Evolutionary conservation across 2,888 invertebrate genomes (phyloP).

Genomic region (Zaprionus lineosus): DNA sequence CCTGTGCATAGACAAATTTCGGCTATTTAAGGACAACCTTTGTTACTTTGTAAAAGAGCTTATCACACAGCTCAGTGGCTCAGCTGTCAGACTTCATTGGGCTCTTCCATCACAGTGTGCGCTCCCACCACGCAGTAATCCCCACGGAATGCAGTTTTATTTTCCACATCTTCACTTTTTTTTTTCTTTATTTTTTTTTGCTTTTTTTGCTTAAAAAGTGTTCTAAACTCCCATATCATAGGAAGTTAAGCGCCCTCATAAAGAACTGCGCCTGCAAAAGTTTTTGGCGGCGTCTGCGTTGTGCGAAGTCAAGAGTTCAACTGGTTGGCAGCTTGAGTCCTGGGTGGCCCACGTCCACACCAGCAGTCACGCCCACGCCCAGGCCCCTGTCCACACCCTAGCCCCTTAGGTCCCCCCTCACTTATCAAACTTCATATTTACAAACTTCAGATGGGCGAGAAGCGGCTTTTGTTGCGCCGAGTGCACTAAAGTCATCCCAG

Average conservation of each 20-base stretch:
- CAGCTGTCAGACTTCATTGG: neutral
- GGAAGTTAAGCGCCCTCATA: conserved; percentile 48
- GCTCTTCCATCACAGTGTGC: conserved; percentile 32
- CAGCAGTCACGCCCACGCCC: conserved; percentile 15
- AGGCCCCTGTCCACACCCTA: conserved; percentile 1
- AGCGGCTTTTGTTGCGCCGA: conserved; percentile 45
- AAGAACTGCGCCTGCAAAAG: conserved; percentile 56
- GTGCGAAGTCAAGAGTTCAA: conserved; percentile 55
- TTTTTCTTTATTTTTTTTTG: neutral
- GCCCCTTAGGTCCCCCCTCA: conserved; percentile 27
- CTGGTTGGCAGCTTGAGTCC: conserved; percentile 31
- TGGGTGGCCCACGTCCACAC: conserved; percentile 1
- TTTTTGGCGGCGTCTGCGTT: conserved; percentile 66
- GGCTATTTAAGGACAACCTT: no score
- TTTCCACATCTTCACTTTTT: conserved; percentile 5
- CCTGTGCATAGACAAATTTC: no score
- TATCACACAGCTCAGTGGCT: conserved; percentile 10
- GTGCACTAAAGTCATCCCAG: conserved; percentile 32
- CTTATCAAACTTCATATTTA: conserved; percentile 75
- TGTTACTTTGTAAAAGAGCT: conserved; percentile 2
- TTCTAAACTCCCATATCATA: conserved; percentile 43
- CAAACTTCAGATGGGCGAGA: conserved; percentile 45
- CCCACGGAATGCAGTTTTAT: conserved; percentile 32
- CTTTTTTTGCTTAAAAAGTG: conserved; percentile 12
- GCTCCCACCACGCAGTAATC: no score